These are phyloP conservation scores for Leptinotarsa tumamoca DNA, from an alignment of 2,888 invertebrate species.

Conservation along the genomic window DNA sequence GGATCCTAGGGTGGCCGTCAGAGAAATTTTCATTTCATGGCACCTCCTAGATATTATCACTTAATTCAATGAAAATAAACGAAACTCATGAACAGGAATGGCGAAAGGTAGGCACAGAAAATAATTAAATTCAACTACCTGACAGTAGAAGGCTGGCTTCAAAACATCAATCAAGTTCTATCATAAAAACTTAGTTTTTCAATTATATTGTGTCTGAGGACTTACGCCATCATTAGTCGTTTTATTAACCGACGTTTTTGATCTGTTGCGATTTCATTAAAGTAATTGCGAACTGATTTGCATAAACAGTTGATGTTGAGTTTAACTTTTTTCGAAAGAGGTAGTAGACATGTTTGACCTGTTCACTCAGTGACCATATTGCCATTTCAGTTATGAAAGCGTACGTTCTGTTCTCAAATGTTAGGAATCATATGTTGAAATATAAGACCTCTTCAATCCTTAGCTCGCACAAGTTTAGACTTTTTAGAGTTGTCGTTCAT, in stretches of 20 bases:
- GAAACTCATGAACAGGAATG: not conserved
- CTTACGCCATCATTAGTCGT: not conserved
- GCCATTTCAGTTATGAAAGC: too few species aligned
- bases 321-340: too few species aligned
- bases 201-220: not conserved
- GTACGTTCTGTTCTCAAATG: too few species aligned
- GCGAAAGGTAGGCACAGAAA: not conserved
- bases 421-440: too few species aligned
- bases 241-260: not conserved
- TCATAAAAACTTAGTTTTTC: not conserved
- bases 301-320: too few species aligned
- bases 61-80: conserved; percentile 23
- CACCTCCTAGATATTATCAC: conserved; percentile 19
- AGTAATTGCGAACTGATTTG: too few species aligned
- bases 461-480: too few species aligned
- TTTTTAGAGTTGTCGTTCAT: too few species aligned
- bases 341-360: too few species aligned
- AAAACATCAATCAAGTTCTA: not conserved
- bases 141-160: not conserved
- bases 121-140: conserved; percentile 11
- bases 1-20: conserved; percentile 15
- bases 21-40: conserved; percentile 23
- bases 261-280: too few species aligned
- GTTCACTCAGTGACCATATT: too few species aligned
- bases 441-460: too few species aligned